A percentile compares a stretch with the other conserved stretches of the same genome.
Evolutionary conservation across 2,888 invertebrate species (phyloP).

Genomic region (Trissonchulus latispiculum): DNA sequence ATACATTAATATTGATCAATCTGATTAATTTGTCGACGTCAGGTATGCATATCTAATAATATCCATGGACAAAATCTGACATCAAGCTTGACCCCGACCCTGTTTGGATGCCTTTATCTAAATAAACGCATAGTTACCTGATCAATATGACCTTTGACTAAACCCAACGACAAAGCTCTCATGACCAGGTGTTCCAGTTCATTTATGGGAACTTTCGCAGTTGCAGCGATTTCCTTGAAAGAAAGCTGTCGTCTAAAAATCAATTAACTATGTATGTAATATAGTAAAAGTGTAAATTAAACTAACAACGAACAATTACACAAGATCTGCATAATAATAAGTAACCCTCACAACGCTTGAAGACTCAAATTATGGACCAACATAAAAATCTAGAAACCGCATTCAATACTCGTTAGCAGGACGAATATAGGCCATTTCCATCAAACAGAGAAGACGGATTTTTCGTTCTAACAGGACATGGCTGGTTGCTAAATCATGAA

Average conservation of each 20-base stretch:
- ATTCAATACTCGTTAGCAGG: conserved; percentile 60
- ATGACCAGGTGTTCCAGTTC: conserved; percentile 76
- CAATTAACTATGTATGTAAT: neutral
- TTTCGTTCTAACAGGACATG: conserved; percentile 56
- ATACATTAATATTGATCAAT: no score
- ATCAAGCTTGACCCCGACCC: no score
- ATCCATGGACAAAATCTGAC: no score
- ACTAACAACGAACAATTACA: neutral
- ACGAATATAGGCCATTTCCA: conserved; percentile 97
- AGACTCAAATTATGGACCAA: no score
- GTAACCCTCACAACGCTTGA: no score
- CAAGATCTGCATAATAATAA: no score
- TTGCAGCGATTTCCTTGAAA: conserved; percentile 76
- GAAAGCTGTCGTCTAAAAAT: conserved; percentile 57
- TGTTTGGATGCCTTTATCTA: no score
- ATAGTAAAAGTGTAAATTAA: neutral
- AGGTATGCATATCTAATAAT: no score
- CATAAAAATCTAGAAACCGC: neutral
- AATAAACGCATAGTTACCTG: no score
- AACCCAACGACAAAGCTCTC: conserved; percentile 87
- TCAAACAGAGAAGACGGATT: conserved; percentile 83
- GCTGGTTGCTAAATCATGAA: conserved; percentile 36
- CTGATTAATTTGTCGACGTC: no score
- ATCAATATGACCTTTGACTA: conserved; percentile 62
- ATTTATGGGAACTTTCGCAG: conserved; percentile 64